phyloP scores from a whole-genome alignment of 2,888 invertebrate genomes.

The Caradrina kadenii region DNA sequence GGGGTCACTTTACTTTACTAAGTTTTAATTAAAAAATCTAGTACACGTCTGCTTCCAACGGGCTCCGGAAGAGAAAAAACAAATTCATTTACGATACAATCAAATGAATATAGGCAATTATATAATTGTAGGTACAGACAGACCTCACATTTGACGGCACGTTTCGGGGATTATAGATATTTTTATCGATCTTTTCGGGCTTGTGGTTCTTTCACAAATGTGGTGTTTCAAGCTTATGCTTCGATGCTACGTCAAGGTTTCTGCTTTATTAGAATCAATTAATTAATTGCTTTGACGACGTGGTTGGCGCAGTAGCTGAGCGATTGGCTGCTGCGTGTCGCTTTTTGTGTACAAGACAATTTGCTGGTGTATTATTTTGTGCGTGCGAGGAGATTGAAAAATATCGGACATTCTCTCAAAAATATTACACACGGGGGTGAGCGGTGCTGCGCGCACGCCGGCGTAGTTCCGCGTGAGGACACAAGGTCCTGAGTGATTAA shows the following conservation, averaged over 20 bases:
- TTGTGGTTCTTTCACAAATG: neutral
- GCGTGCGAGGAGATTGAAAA: neutral
- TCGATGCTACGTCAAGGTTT: too few species aligned
- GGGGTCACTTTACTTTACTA: neutral
- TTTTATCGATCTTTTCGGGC: neutral
- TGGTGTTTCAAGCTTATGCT: too few species aligned
- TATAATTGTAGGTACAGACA: neutral
- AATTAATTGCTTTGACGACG: too few species aligned
- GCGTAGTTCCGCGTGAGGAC: too few species aligned
- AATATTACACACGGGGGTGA: too few species aligned
- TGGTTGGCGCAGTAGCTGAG: too few species aligned
- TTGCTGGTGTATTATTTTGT: neutral
- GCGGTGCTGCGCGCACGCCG: too few species aligned
- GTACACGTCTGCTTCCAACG: neutral
- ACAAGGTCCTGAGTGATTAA: neutral
- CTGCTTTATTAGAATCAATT: neutral
- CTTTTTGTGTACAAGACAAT: too few species aligned
- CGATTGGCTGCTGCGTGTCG: too few species aligned
- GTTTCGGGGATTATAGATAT: neutral
- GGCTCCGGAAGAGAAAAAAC: neutral
- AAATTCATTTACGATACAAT: slow-evolving; percentile 12
- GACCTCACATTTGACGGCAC: neutral
- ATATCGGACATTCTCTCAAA: too few species aligned
- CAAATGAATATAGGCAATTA: slow-evolving; percentile 9
- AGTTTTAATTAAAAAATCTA: neutral